A percentile compares a stretch with the other conserved stretches of the same genome.
Evolutionary conservation across 2,113 vertebrate species (phyloP).

Genomic region (Pholis gunnellus): DNA sequence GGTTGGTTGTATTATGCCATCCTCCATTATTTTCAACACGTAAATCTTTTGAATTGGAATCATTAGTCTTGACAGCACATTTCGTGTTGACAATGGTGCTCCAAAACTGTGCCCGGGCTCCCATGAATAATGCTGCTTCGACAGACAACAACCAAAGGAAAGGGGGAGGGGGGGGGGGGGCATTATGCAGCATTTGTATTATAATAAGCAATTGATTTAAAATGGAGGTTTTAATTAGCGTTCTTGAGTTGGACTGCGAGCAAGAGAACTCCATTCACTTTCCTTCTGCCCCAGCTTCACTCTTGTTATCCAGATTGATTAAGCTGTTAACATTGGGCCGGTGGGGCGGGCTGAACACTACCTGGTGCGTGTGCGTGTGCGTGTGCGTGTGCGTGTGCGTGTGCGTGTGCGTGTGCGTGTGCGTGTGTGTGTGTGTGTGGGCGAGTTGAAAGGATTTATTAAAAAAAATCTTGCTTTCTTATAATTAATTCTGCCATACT

Average conservation of each 20-base stretch:
- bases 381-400: too few relatives aligned
- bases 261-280: conserved; percentile 61
- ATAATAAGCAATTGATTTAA: conserved; percentile 79
- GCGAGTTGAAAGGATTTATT: conserved; percentile 55
- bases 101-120: conserved; percentile 30
- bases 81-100: conserved; percentile 49
- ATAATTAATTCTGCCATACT: conserved; percentile 42
- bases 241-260: conserved; percentile 57
- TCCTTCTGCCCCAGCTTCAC: conserved; percentile 56
- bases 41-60: conserved; percentile 50
- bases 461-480: conserved; percentile 17
- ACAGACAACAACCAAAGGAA: conserved; percentile 62
- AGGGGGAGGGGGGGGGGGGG: neutral
- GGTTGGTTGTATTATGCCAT: conserved; percentile 42
- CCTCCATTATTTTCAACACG: conserved; percentile 53
- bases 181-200: conserved; percentile 76
- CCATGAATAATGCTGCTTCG: conserved; percentile 65
- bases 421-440: conserved; percentile 8
- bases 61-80: conserved; percentile 54
- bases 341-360: conserved; percentile 39
- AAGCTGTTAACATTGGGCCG: conserved; percentile 68
- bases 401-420: too few relatives aligned
- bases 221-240: conserved; percentile 75
- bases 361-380: conserved; percentile 17
- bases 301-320: conserved; percentile 77